A percentile compares a stretch with the other conserved stretches of the same genome.
These are phyloP conservation scores for Papilio elwesi DNA, from an alignment of 2,888 invertebrate species.

Conservation along the genomic window DNA sequence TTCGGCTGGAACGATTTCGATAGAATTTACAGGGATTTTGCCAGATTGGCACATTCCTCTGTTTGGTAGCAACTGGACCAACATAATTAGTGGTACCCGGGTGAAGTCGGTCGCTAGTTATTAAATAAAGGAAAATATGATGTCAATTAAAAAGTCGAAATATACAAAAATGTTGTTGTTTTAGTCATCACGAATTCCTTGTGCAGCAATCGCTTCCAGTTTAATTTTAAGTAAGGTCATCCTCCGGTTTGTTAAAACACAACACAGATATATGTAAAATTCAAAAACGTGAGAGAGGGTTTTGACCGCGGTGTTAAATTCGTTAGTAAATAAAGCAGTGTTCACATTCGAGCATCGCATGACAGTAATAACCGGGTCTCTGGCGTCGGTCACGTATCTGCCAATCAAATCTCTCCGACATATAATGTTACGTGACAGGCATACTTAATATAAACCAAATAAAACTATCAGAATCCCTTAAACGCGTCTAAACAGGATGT, in stretches of 20 bases:
- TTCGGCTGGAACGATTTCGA: too few relatives aligned
- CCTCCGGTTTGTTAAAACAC: neutral
- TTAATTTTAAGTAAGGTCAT: too few relatives aligned
- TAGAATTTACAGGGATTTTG: too few relatives aligned
- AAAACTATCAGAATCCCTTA: conserved; percentile 14
- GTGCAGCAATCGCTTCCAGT: too few relatives aligned
- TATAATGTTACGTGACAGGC: conserved; percentile 8
- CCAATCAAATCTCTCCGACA: conserved; percentile 21
- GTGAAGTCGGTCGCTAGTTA: too few relatives aligned
- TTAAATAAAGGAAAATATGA: too few relatives aligned
- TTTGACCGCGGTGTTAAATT: neutral
- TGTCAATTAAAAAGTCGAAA: too few relatives aligned
- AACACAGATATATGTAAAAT: neutral
- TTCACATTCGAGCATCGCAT: conserved; percentile 13
- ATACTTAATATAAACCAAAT: neutral
- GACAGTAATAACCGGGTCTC: neutral
- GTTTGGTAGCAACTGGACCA: too few relatives aligned
- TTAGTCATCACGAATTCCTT: too few relatives aligned
- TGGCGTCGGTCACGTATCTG: conserved; percentile 19
- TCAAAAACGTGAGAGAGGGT: neutral
- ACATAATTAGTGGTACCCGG: too few relatives aligned
- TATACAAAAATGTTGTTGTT: too few relatives aligned
- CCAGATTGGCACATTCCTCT: too few relatives aligned
- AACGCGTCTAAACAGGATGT: neutral
- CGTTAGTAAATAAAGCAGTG: conserved; percentile 13